A percentile compares a stretch with the other conserved stretches of the same genome.
These are phyloP conservation scores for Cecropterus lyciades DNA, from an alignment of 1,140 invertebrate genomes.

Conservation along the genomic window DNA sequence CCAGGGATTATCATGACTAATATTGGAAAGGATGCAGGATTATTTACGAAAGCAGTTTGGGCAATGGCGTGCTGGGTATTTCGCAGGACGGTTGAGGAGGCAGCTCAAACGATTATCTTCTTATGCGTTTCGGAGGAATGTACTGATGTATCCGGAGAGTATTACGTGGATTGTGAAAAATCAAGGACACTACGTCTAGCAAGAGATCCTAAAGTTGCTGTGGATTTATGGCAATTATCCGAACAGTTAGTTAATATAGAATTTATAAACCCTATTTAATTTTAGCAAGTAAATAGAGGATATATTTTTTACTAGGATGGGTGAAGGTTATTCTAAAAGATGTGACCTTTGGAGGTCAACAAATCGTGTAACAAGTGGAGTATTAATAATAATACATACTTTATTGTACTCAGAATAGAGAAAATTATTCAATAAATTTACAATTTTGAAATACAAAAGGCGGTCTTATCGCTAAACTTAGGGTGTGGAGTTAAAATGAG, in stretches of 20 bases:
- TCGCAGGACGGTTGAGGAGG: not conserved
- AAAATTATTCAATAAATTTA: too few relatives aligned
- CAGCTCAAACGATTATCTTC: conserved; percentile 2
- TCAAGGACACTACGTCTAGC: not conserved
- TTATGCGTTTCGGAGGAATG: not conserved
- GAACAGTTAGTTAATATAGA: conserved; percentile 16
- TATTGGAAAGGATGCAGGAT: not conserved
- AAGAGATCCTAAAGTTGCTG: not conserved
- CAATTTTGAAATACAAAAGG: too few relatives aligned
- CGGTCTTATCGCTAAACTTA: too few relatives aligned
- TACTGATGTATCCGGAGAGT: not conserved
- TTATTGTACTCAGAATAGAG: too few relatives aligned
- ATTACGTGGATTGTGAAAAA: conserved; percentile 3
- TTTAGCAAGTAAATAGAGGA: too few relatives aligned
- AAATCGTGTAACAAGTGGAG: too few relatives aligned
- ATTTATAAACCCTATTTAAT: not conserved
- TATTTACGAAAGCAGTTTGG: not conserved
- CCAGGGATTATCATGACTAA: conserved; percentile 7
- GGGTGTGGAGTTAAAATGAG: too few relatives aligned
- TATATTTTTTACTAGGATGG: too few relatives aligned
- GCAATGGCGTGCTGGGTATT: not conserved
- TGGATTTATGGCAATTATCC: conserved; percentile 4
- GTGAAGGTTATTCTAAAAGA: too few relatives aligned
- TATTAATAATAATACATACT: too few relatives aligned
- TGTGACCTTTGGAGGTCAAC: too few relatives aligned